Evolutionary conservation across 2,888 invertebrate species (phyloP), one percentile per base, ranked within the genome.

Genomic region (Chalcis sispes): DNA sequence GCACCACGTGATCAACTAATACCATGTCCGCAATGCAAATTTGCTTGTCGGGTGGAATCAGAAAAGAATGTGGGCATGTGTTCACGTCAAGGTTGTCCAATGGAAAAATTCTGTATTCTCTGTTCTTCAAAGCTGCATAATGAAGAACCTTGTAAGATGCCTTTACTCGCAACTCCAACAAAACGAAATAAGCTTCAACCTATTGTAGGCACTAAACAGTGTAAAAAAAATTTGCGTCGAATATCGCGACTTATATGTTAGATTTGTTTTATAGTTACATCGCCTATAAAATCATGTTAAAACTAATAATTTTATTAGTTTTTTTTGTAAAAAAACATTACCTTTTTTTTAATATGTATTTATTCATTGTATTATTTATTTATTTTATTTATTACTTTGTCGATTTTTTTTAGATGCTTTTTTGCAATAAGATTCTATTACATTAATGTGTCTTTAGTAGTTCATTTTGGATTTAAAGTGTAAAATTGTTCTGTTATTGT

Each of bases 161-260:
- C 87, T 15, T 82, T 87, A 2, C 80, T 87, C 42, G 87, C 88
- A 18, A 88, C 88, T 7, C 88, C 88, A 29, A 88, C 88, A 36
- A 88, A 88, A 78, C 84, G 85, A 50, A 86, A 83, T 74, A 85
- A 83, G 36, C 82, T 84, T 36, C 82, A 83, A 7, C 81, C 85
- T 36, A 78, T 87, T 56, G 84, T 84, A 36, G 87, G 88, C 15
- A 87, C 88, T 5, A 83, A 85, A 40, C 87, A 87, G 75, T 87
- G 88, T 81, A 88, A 87, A 70, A 82, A 87, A 54, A 88, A 88
- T 78, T 83, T 88, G 25, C 83, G 88, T n/a, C 83, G 88, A 75
- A 81, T 88, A 77, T 88, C 70, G 13, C 75, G 75, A 0, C 65
- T 75, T 36, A 59, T 62, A 2, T 69, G 36, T 61, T 73, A 8